phyloP scores from a whole-genome alignment of 1,140 invertebrate species.

The Apolygus lucorum region DNA sequence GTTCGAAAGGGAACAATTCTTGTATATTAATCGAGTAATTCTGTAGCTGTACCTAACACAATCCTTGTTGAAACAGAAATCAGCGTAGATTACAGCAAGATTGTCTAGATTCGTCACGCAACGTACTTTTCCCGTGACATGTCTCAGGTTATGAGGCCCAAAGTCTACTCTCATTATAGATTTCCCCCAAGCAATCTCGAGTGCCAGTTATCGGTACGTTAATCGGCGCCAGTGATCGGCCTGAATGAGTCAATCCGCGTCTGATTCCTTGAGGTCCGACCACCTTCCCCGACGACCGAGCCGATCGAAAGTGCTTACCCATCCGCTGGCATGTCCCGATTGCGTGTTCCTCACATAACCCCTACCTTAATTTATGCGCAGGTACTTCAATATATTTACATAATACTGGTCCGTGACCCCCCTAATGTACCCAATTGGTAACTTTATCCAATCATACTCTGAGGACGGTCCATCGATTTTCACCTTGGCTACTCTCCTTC shows the following conservation, averaged over 20 bases:
- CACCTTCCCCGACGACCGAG: neutral
- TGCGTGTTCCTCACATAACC: conserved; percentile 16
- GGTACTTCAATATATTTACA: conserved; percentile 18
- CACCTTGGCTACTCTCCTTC: neutral
- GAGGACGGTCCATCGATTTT: conserved; percentile 7
- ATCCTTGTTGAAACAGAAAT: too few relatives aligned
- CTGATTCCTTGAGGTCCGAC: neutral
- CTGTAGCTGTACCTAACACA: too few relatives aligned
- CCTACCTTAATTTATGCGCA: conserved; percentile 16
- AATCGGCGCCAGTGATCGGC: conserved; percentile 28
- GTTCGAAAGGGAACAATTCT: too few relatives aligned
- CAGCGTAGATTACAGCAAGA: too few relatives aligned
- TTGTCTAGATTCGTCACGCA: too few relatives aligned
- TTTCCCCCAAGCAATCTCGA: too few relatives aligned
- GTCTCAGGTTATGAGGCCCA: too few relatives aligned
- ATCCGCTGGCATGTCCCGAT: conserved; percentile 12
- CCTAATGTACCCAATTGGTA: conserved; percentile 19
- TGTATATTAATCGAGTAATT: too few relatives aligned
- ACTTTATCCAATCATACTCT: conserved; percentile 9
- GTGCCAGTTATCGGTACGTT: neutral
- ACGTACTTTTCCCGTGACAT: too few relatives aligned
- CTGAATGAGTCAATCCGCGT: conserved; percentile 23
- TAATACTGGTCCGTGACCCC: conserved; percentile 17
- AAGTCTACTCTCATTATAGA: too few relatives aligned
- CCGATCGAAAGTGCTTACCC: conserved; percentile 10